Percentiles rank a stretch among this genome's conserved stretches.
Conservation (phyloP, 2,888 invertebrate genomes). For the Acleris emargana region DNA sequence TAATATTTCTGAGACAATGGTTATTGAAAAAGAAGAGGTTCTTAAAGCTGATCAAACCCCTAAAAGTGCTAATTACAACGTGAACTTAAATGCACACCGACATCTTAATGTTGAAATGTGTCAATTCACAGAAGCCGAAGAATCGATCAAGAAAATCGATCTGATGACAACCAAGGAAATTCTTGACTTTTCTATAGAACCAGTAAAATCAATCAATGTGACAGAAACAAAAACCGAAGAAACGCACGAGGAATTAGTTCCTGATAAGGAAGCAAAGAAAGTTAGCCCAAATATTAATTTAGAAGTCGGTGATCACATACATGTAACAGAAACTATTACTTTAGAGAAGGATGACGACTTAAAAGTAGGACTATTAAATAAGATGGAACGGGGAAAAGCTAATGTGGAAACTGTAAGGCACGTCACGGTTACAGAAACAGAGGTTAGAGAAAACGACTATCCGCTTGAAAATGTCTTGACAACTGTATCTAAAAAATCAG, state of each 20-base stretch:
- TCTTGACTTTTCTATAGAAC: slow-evolving; percentile 50
- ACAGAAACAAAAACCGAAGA: slow-evolving; percentile 79
- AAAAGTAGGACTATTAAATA: slow-evolving; percentile 43
- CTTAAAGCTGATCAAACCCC: slow-evolving; percentile 46
- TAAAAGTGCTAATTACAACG: slow-evolving; percentile 46
- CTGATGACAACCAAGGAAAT: slow-evolving; percentile 44
- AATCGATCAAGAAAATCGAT: slow-evolving; percentile 42
- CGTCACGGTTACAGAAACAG: slow-evolving; percentile 79
- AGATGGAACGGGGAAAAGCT: slow-evolving; percentile 46
- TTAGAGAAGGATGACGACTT: slow-evolving; percentile 55
- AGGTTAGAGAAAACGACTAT: slow-evolving; percentile 75
- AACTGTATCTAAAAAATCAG: slow-evolving; percentile 42
- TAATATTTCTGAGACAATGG: slow-evolving; percentile 53
- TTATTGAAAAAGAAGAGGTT: slow-evolving; percentile 57
- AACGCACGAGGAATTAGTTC: slow-evolving; percentile 50
- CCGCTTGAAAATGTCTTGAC: slow-evolving; percentile 41
- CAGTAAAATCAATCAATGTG: slow-evolving; percentile 56
- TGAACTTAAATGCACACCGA: slow-evolving; percentile 51
- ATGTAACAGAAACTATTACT: slow-evolving; percentile 49
- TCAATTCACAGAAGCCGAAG: slow-evolving; percentile 55
- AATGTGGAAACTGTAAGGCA: slow-evolving; percentile 70
- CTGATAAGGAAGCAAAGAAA: slow-evolving; percentile 42
- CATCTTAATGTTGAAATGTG: slow-evolving; percentile 57
- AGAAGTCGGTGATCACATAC: slow-evolving; percentile 52
- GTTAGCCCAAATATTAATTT: slow-evolving; percentile 48